A percentile compares a stretch with the other conserved stretches of the same genome.
phyloP scores from a whole-genome alignment of 2,113 vertebrate species.

The Protobothrops mucrosquamatus region DNA sequence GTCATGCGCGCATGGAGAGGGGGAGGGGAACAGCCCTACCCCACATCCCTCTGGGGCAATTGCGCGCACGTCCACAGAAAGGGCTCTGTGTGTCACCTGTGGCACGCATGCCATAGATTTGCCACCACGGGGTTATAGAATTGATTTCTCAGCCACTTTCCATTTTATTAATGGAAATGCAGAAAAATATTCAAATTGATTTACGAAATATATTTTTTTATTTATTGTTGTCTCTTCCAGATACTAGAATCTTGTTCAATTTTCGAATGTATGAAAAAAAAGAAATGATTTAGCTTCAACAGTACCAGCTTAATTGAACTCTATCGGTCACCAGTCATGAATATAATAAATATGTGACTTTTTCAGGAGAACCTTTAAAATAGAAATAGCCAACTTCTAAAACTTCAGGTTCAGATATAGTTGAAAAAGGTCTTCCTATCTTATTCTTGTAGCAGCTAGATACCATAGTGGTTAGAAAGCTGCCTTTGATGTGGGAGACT shows the following conservation, averaged over 20 bases:
- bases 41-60: too few relatives aligned
- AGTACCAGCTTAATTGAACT: background rate
- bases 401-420: background rate
- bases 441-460: background rate
- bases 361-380: background rate
- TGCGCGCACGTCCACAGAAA: too few relatives aligned
- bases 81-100: too few relatives aligned
- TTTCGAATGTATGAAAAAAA: background rate
- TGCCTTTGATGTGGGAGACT: too few relatives aligned
- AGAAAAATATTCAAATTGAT: background rate
- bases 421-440: background rate
- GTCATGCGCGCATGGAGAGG: too few relatives aligned
- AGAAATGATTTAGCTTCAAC: background rate
- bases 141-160: background rate
- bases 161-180: background rate
- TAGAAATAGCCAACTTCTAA: background rate
- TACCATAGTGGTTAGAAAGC: too few relatives aligned
- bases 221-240: background rate
- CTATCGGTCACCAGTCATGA: background rate
- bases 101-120: too few relatives aligned
- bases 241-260: background rate
- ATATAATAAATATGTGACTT: background rate
- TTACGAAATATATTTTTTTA: background rate
- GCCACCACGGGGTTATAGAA: background rate
- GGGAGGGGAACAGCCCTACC: too few relatives aligned